Evolutionary conservation across 2,888 invertebrate genomes (phyloP), one percentile per base, ranked within the genome.

Genomic region (Dicyrtoma fusca): DNA sequence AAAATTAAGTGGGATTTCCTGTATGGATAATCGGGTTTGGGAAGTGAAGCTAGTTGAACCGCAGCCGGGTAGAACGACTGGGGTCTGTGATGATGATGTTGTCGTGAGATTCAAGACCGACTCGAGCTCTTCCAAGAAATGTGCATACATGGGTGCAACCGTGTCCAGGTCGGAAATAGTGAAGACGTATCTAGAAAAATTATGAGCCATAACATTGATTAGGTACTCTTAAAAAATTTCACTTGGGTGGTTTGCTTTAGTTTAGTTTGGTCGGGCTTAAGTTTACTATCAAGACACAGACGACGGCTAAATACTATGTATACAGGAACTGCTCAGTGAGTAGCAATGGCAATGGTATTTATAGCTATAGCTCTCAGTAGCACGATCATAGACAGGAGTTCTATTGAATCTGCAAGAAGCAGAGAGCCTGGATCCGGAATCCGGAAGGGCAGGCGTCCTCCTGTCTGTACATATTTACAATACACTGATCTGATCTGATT

Each of bases 91-190:
- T 62, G 61, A 23, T 74, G 74, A 45, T 34, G 73, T 21, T 69
- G 63, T 49, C 72, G 64, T 73, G 2, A 78, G 26, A 21, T 68
- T 71, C 34, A 79, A 73, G 17, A 62, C 25, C 79, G 86, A 85
- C 71, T 87, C 84, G 14, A 90, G 81, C 74, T 88, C 84, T 44
- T 87, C 86, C 0, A 92, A 84, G 84, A 94, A 94, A 85, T 92
- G 90, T 82, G 93, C 93, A 81, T 91, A 94, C 85, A 93, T 93
- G 0, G 94, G 94, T 0, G 94, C 93, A n/a, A 89, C 89, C 0
- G 90, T 88, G 75, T 93, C 92, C 83, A 91, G 87, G 81, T 94
- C 92, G 14, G 88, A 87, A 76, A 92, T 83, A 0, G 93, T 93
- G 82, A 94, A 95, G 8, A 94, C 94, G 83, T 89, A 94, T 66